Evolutionary conservation across 2,888 invertebrate species (phyloP).

Genomic region (Lingula anatina): DNA sequence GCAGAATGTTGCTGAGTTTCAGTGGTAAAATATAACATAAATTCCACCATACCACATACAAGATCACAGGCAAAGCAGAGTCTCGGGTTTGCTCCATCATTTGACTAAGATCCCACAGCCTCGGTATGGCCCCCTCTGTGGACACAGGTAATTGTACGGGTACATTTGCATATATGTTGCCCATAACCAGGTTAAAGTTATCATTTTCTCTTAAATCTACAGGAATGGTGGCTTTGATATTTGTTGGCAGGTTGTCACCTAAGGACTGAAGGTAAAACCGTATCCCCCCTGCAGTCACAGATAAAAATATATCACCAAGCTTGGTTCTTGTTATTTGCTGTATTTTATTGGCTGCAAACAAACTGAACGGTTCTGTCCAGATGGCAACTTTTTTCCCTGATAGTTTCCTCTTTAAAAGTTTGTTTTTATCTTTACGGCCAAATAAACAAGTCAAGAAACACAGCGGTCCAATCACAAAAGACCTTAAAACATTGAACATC

Average conservation of each 20-base stretch:
- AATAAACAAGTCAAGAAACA: constrained; percentile 54
- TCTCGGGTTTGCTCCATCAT: constrained; percentile 55
- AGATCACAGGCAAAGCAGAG: constrained; percentile 56
- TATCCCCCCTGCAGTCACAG: constrained; percentile 56
- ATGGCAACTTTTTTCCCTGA: constrained; percentile 47
- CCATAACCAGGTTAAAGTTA: constrained; percentile 10
- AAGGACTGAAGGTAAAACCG: constrained; percentile 54
- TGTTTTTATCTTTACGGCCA: constrained; percentile 53
- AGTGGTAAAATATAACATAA: constrained; percentile 51
- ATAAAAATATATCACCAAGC: constrained; percentile 57
- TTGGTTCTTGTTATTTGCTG: constrained; percentile 58
- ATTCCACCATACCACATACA: constrained; percentile 54
- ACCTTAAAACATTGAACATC: constrained; percentile 52
- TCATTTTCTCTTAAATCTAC: constrained; percentile 31
- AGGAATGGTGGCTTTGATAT: constrained; percentile 52
- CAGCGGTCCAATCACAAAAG: constrained; percentile 55
- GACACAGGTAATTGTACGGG: constrained; percentile 54
- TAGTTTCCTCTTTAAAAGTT: constrained; percentile 44
- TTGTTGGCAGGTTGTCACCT: constrained; percentile 56
- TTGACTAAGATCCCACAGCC: constrained; percentile 58
- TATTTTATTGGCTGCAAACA: constrained; percentile 52
- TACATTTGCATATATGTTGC: constrained; percentile 32
- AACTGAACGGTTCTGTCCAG: constrained; percentile 56
- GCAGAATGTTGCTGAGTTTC: constrained; percentile 33
- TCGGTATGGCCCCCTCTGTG: constrained; percentile 59